A percentile compares a stretch with the other conserved stretches of the same genome.
These are phyloP conservation scores for Neopipo cinnamomea DNA, from an alignment of 2,113 vertebrate species.

Conservation along the genomic window DNA sequence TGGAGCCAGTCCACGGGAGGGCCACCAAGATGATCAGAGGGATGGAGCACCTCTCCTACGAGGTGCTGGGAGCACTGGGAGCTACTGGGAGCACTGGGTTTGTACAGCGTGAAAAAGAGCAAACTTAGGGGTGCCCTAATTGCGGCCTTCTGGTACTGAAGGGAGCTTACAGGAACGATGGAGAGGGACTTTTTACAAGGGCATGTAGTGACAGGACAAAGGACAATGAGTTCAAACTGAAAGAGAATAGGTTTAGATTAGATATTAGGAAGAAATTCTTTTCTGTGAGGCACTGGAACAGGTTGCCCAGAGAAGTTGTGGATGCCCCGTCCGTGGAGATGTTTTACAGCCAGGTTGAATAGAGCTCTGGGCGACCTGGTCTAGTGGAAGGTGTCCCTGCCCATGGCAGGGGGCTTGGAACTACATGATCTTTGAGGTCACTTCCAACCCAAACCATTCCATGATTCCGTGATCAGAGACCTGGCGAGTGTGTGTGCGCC, in stretches of 20 bases:
- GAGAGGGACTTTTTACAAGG: background rate
- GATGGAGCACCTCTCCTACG: background rate
- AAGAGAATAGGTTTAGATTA: background rate
- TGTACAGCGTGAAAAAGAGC: background rate
- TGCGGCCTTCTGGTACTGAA: background rate
- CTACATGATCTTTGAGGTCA: background rate
- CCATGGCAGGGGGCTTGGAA: background rate
- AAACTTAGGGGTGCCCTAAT: background rate
- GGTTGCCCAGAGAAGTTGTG: background rate
- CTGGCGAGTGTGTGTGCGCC: accelerated
- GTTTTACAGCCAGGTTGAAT: background rate
- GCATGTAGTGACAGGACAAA: background rate
- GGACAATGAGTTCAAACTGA: background rate
- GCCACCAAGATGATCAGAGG: too few relatives aligned
- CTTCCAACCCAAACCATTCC: background rate
- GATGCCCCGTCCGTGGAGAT: background rate
- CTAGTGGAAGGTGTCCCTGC: background rate
- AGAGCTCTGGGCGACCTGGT: background rate
- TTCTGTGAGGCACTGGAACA: background rate
- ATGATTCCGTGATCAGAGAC: background rate
- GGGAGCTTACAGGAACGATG: background rate
- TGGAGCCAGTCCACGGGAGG: background rate
- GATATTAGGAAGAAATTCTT: background rate
- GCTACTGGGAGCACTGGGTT: background rate
- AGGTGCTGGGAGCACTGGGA: background rate